phyloP scores from a whole-genome alignment of 2,888 invertebrate species.

The Zootermopsis nevadensis region DNA sequence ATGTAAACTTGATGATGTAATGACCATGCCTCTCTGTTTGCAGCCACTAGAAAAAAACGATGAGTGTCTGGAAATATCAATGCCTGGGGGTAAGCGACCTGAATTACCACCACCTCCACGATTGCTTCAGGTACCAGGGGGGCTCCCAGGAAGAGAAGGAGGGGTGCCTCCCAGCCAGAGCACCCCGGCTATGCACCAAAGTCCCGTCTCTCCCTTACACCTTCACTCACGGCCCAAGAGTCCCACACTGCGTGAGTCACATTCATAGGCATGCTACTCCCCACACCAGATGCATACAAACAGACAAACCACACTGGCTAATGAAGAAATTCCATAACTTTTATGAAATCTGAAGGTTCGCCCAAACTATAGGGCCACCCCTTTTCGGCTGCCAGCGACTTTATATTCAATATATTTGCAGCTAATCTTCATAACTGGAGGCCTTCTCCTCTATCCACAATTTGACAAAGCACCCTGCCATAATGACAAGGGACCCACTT shows the following conservation, averaged over 20 bases:
- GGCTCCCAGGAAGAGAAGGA: conserved; percentile 57
- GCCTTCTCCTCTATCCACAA: too few relatives aligned
- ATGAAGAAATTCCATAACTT: too few relatives aligned
- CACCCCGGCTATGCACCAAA: conserved; percentile 59
- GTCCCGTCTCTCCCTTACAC: conserved; percentile 67
- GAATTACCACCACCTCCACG: conserved; percentile 63
- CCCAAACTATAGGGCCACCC: too few relatives aligned
- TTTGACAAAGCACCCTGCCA: too few relatives aligned
- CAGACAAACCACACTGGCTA: too few relatives aligned
- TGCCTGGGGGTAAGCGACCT: conserved; percentile 46
- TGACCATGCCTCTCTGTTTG: conserved; percentile 51
- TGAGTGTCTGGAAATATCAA: conserved; percentile 69
- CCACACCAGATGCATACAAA: too few relatives aligned
- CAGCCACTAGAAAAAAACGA: conserved; percentile 72
- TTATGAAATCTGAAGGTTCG: too few relatives aligned
- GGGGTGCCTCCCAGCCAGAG: conserved; percentile 51
- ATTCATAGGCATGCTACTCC: not conserved
- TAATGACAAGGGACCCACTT: too few relatives aligned
- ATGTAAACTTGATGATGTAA: not conserved
- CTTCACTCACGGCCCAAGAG: conserved; percentile 62
- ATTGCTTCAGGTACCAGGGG: conserved; percentile 54
- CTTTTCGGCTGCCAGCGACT: too few relatives aligned
- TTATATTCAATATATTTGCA: too few relatives aligned
- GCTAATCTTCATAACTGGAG: too few relatives aligned
- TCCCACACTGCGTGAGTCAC: conserved; percentile 57